Evolutionary conservation across 2,888 invertebrate genomes (phyloP).

Genomic region (Lepidonotus clava): DNA sequence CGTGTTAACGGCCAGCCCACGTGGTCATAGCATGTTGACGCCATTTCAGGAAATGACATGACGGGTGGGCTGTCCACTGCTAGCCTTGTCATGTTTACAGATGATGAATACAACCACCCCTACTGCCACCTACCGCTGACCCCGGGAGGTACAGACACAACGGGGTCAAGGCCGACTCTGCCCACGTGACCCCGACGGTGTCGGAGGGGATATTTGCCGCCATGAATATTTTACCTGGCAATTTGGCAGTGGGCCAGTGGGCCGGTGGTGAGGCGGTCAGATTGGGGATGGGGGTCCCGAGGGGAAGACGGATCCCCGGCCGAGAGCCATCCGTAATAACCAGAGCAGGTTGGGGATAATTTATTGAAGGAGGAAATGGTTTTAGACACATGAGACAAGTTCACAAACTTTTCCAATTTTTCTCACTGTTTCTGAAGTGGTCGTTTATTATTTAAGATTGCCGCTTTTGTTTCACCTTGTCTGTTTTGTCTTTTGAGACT

Average conservation of each 20-base stretch:
- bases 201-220: not conserved
- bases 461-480: no score
- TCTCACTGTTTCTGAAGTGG: no score
- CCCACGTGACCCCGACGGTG: not conserved
- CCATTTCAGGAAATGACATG: no score
- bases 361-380: not conserved
- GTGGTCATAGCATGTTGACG: no score
- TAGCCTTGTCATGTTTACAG: slow-evolving; percentile 8
- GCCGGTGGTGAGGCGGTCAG: not conserved
- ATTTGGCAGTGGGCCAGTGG: slow-evolving; percentile 21
- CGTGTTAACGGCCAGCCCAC: no score
- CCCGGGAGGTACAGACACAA: not conserved
- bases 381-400: no score
- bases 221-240: not conserved
- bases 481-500: no score
- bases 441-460: no score
- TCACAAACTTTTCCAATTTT: no score
- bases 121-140: not conserved
- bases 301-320: not conserved
- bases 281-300: not conserved
- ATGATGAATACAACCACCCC: not conserved
- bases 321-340: not conserved
- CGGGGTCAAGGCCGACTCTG: not conserved
- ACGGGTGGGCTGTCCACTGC: no score
- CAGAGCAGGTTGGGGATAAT: not conserved